Evolutionary conservation across 2,888 invertebrate genomes (phyloP).

Genomic region (Reticulitermes lucifugus): DNA sequence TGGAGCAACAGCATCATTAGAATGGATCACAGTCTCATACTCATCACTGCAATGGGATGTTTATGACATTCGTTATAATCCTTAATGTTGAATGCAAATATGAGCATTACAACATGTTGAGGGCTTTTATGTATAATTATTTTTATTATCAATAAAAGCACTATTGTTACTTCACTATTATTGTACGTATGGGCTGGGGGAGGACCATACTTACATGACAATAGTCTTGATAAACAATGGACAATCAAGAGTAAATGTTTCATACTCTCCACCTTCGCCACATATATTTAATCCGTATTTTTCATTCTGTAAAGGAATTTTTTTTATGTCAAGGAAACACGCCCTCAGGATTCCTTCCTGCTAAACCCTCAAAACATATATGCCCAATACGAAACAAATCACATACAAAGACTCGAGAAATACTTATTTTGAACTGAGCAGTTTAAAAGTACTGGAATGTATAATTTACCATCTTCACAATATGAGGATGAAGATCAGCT

Average conservation of each 20-base stretch:
- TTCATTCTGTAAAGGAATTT: conserved; percentile 72
- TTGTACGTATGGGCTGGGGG: conserved; percentile 10
- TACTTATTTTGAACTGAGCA: conserved; percentile 34
- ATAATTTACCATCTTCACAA: conserved; percentile 79
- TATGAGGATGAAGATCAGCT: conserved; percentile 86
- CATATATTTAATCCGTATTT: conserved; percentile 96
- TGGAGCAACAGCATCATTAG: conserved; percentile 93
- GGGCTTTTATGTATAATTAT: background rate
- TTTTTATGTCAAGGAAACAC: conserved; percentile 47
- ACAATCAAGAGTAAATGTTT: conserved; percentile 97
- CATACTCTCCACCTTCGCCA: conserved; percentile 99
- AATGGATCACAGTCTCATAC: conserved; percentile 87
- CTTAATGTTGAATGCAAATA: background rate
- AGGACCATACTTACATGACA: conserved; percentile 79
- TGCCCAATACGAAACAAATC: conserved; percentile 37
- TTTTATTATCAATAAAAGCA: background rate
- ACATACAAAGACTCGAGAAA: background rate
- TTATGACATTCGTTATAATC: background rate
- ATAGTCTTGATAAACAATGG: conserved; percentile 93
- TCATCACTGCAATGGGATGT: conserved; percentile 75
- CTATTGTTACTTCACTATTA: background rate
- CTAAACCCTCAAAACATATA: conserved; percentile 25
- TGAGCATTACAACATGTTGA: conserved; percentile 1
- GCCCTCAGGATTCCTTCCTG: conserved; percentile 40
- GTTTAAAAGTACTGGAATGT: background rate